Base-by-base conservation (phyloP, 1,140 invertebrate species). In the Lepidurus packardi region DNA sequence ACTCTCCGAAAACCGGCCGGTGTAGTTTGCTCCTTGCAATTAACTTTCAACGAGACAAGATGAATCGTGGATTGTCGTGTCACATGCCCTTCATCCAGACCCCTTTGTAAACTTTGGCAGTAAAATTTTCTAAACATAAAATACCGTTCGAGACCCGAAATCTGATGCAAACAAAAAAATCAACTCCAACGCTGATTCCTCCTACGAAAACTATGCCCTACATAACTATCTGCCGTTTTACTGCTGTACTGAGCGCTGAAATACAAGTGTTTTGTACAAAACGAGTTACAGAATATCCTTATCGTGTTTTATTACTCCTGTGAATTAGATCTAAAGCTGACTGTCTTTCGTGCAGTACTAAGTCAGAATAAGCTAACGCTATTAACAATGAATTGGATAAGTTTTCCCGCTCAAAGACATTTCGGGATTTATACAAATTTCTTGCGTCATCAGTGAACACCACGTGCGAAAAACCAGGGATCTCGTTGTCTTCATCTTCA, bases 291-390 rank as follows among this genome's bases (percentile, higher is more conserved):
- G 34, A 34, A 34, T 3, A 34, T 34, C 4, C 34, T 65, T 16
- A 65, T 21, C 7, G n/a, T 65, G 1, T 13, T 65, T 77, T 77
- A n/a, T 21, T 77, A 47, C 13, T 44, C 24, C n/a, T 65, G 1
- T 45, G n/a, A 34, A 77, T 45, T 11, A 44, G 2, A 44, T 25
- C 43, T 11, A 77, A 47, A 16, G 75, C 43, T n/a, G 24, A 13
- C 13, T 16, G 34, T 77, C 47, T 45, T 43, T 45, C 43, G 9
- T 47, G 75, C 43, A 77, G 16, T 10, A 43, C 75, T n/a, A 77
- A 43, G 24, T 77, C 75, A n/a, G 75, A 43, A 45, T 43, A 77
- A 13, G 75, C 75, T 77, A 47, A 34, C 11, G 75, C 75, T 77
- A 77, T 77, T 10, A 77, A 10, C 42, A 77, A 44, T 5, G 75